Evolutionary conservation across 2,797 vertebrate species (phyloP).

Genomic region (Acanthurus leucopareius): DNA sequence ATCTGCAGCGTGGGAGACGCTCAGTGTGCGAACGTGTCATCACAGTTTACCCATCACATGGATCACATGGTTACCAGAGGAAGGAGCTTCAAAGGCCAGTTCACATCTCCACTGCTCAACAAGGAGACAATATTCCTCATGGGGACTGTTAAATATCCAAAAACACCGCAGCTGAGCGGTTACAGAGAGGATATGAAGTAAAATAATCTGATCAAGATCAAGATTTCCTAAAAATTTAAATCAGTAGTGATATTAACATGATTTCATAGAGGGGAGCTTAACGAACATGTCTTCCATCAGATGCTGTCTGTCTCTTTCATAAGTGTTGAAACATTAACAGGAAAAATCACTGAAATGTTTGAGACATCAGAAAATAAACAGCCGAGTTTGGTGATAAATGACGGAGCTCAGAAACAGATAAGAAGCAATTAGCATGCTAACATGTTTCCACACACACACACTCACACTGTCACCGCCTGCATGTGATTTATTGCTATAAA

Average conservation of each 20-base stretch:
- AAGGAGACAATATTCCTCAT: conserved; percentile 37
- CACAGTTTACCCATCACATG: conserved; percentile 29
- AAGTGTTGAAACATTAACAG: conserved; percentile 16
- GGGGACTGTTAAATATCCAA: conserved; percentile 25
- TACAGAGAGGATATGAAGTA: not conserved
- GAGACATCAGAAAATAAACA: no score
- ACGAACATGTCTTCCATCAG: not conserved
- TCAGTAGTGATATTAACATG: not conserved
- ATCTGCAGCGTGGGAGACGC: conserved; percentile 51
- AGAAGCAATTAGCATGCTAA: conserved; percentile 13
- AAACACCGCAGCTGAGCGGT: not conserved
- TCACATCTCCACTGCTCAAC: conserved; percentile 57
- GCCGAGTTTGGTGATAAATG: conserved; percentile 45
- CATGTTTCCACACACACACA: not conserved
- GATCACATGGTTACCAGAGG: conserved; percentile 41
- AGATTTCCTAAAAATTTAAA: conserved; percentile 14
- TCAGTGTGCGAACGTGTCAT: conserved; percentile 45
- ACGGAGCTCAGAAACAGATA: conserved; percentile 15
- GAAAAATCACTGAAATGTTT: conserved; percentile 9
- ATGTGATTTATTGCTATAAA: conserved; percentile 42
- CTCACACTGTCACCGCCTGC: conserved; percentile 8
- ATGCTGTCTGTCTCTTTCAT: not conserved
- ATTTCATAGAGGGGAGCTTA: not conserved
- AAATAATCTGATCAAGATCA: not conserved
- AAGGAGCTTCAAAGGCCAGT: conserved; percentile 54